Evolutionary conservation across 2,113 vertebrate genomes (phyloP).

Genomic region (Silurus meridionalis): DNA sequence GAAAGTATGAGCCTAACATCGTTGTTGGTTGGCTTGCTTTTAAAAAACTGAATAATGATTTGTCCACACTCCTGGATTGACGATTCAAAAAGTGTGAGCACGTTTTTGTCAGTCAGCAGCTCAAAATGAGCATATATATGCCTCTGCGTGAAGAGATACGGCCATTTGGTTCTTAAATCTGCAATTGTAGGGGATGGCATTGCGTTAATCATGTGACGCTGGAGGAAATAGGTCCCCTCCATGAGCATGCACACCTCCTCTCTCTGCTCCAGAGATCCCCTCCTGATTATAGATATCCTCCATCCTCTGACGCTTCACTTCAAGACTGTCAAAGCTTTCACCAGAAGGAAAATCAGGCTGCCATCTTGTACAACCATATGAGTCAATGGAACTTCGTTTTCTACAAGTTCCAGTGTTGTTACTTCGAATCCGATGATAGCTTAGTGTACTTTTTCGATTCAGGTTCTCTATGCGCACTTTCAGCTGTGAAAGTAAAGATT

Average conservation of each 20-base stretch:
- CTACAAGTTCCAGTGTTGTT: not conserved
- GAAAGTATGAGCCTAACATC: not conserved
- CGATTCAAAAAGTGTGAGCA: constrained; percentile 7
- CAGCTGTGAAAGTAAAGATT: not conserved
- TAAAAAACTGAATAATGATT: not conserved
- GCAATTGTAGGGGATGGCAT: not conserved
- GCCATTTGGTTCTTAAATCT: too few relatives aligned
- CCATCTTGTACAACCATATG: constrained; percentile 6
- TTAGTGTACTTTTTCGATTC: not conserved
- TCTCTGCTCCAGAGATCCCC: constrained; percentile 1
- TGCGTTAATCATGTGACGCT: constrained; percentile 13
- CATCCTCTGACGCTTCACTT: not conserved
- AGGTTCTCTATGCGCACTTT: not conserved
- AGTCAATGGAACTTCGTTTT: not conserved
- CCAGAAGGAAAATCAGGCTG: not conserved
- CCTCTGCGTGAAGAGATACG: not conserved
- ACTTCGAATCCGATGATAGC: not conserved
- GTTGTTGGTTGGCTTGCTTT: not conserved
- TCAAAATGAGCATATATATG: constrained; percentile 5
- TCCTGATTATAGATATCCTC: not conserved
- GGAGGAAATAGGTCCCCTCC: not conserved
- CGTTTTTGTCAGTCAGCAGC: not conserved
- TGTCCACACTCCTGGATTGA: constrained; percentile 5
- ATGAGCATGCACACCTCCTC: not conserved
- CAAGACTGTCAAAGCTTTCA: constrained; percentile 8